Conservation (phyloP, 2,888 invertebrate genomes). For the Adineta ricciae region DNA sequence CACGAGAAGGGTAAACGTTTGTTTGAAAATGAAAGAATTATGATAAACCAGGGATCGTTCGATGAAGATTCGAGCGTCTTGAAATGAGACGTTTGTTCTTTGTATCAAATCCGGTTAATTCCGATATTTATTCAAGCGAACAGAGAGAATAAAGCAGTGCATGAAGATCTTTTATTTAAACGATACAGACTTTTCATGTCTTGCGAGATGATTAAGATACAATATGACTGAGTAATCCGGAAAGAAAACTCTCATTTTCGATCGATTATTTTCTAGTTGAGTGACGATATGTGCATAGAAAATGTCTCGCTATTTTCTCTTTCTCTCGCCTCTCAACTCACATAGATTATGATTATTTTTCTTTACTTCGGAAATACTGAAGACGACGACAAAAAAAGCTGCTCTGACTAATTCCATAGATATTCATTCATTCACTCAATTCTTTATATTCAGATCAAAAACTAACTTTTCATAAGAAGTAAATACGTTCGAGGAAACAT, state of each 20-base stretch:
- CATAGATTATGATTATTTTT: constrained; percentile 5
- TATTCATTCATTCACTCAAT: neutral
- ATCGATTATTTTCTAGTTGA: neutral
- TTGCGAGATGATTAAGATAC: neutral
- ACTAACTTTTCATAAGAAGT: neutral
- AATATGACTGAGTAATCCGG: neutral
- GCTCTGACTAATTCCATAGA: neutral
- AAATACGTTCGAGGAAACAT: neutral
- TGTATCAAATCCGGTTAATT: neutral
- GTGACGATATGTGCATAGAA: neutral
- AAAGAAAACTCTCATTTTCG: neutral
- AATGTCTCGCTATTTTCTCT: neutral
- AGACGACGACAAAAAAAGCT: neutral
- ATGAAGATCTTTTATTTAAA: no score
- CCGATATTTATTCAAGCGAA: neutral
- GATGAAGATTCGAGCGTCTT: neutral
- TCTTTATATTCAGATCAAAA: neutral
- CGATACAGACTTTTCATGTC: neutral
- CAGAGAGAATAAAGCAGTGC: neutral
- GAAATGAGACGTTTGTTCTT: neutral
- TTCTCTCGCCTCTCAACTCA: neutral
- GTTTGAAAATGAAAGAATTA: no score
- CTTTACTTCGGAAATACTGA: neutral
- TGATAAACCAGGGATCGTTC: neutral
- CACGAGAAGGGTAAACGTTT: neutral